phyloP scores from a whole-genome alignment of 2,113 vertebrate species.

The Terrapene triunguis region DNA sequence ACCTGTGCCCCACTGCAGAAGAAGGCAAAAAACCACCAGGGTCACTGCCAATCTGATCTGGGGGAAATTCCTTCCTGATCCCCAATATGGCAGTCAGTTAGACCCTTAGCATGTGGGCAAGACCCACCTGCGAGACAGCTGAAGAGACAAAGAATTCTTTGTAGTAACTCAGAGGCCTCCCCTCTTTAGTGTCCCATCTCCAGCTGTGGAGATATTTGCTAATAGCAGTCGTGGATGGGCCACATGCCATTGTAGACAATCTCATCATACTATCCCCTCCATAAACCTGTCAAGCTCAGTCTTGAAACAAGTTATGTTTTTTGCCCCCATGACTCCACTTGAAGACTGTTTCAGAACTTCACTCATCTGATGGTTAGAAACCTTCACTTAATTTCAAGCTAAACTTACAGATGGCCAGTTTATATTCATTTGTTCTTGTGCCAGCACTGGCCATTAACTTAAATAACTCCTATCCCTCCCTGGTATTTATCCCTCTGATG shows the following conservation, averaged over 20 bases:
- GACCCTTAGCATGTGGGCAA: background rate
- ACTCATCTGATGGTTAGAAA: background rate
- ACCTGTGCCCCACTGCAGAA: background rate
- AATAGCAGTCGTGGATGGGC: background rate
- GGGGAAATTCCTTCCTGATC: background rate
- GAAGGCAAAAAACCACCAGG: background rate
- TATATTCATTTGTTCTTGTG: background rate
- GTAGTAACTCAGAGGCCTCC: background rate
- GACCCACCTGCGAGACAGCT: background rate
- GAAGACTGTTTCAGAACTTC: background rate
- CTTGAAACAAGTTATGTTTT: background rate
- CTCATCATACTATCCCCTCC: background rate
- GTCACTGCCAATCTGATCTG: background rate
- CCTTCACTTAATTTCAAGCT: background rate
- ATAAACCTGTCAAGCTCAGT: background rate
- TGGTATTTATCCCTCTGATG: background rate
- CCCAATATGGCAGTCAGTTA: background rate
- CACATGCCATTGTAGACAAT: background rate
- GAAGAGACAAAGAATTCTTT: background rate
- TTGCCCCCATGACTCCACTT: background rate
- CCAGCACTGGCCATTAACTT: background rate
- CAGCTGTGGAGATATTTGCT: background rate
- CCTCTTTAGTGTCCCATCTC: background rate
- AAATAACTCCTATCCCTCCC: background rate
- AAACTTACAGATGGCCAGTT: background rate